Evolutionary conservation across 2,888 invertebrate species (phyloP).

Genomic region (Mylabris sibirica): DNA sequence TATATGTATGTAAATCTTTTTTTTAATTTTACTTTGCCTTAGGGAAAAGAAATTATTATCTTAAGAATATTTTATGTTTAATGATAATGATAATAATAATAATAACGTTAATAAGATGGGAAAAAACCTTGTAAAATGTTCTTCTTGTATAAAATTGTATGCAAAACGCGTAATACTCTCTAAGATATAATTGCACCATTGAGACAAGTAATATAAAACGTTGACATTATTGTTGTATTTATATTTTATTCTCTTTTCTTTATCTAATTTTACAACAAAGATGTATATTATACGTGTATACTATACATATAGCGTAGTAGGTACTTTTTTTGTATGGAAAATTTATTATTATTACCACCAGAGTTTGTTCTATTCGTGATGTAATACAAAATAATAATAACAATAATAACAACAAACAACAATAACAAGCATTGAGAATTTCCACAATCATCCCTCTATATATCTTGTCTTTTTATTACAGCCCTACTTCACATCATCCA

Average conservation of each 20-base stretch:
- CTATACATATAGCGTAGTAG: too few species aligned
- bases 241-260: slow-evolving; percentile 32
- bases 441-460: not conserved
- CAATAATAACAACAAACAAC: not conserved
- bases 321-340: slow-evolving; percentile 15
- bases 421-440: not conserved
- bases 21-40: not conserved
- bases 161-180: slow-evolving; percentile 37
- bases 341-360: slow-evolving; percentile 37
- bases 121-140: not conserved
- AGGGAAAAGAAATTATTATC: not conserved
- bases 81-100: not conserved
- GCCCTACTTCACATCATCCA: not conserved
- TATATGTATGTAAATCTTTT: too few species aligned
- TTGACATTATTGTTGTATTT: slow-evolving; percentile 35
- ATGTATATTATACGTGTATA: slow-evolving; percentile 18
- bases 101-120: not conserved
- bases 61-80: not conserved
- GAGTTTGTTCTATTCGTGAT: slow-evolving; percentile 21
- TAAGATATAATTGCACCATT: slow-evolving; percentile 37
- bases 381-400: too few species aligned
- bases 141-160: slow-evolving; percentile 23
- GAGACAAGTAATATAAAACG: slow-evolving; percentile 38
- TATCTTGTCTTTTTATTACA: not conserved
- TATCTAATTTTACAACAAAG: slow-evolving; percentile 36